Conservation (phyloP, 2,797 vertebrate genomes). For the Numenius phaeopus region DNA sequence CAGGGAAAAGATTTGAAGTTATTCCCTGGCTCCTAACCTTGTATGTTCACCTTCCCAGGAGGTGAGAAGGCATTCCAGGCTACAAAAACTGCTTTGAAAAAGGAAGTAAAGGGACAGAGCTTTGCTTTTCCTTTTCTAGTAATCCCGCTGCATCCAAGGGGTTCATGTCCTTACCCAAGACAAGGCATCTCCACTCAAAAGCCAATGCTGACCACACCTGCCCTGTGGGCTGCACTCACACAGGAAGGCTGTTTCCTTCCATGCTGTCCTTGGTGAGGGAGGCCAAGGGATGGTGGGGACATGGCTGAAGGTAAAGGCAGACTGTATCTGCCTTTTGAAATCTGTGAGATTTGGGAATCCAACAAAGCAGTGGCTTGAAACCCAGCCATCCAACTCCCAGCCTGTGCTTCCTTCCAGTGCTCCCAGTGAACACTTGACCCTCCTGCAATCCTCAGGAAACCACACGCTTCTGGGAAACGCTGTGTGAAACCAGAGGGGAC, state of each 20-base stretch:
- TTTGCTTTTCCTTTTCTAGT: neutral
- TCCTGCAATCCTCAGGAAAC: neutral
- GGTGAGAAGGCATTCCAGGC: neutral
- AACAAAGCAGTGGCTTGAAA: neutral
- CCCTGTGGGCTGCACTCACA: neutral
- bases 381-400: neutral
- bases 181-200: neutral
- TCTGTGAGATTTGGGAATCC: neutral
- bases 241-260: neutral
- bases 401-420: neutral
- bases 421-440: neutral
- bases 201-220: neutral
- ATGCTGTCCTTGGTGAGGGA: neutral
- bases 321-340: neutral
- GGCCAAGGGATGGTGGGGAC: neutral
- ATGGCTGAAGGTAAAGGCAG: neutral
- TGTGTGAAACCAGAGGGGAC: neutral
- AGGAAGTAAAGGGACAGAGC: neutral
- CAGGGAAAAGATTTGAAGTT: neutral
- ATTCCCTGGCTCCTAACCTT: neutral
- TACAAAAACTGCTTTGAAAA: neutral
- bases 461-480: neutral
- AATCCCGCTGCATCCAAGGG: rapidly evolving
- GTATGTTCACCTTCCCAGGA: neutral
- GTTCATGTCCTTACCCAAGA: neutral